Base-by-base conservation (phyloP, 2,113 vertebrate genomes). In the Cettia cetti region DNA sequence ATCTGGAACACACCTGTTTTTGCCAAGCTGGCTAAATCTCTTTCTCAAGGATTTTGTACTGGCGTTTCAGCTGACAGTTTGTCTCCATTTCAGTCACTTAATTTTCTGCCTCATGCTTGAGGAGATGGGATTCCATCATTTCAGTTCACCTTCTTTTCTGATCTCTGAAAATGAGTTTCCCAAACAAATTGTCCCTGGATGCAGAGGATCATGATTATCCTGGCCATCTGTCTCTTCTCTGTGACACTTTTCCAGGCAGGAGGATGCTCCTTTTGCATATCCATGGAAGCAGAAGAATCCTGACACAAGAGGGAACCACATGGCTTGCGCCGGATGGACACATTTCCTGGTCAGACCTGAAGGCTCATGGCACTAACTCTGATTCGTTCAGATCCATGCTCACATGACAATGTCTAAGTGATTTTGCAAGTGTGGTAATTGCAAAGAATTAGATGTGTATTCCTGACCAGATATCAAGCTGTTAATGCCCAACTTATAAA, bases 1-100 rank as follows among this genome's bases (percentile, higher is more conserved):
- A 88, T 94, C 88, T 95, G 92, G 85, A 89, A 78, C 33, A 53
- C 90, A 90, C 82, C 88, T 90, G 71, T 70, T 88, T 94, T 88
- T 93, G 85, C 94, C 94, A 96, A 86, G 50, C 72, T 93, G 87
- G 79, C 71, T 86, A 44, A 40, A 56, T 49, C 68, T 63, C 68
- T 78, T 74, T 92, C 63, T 27, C 68, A 31, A 30, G 82, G 89
- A 85, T 87, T 94, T 87, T 47, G 42, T 39, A 12, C 33, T 77
- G 84, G 54, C 39, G n/a, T 77, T 94, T 77, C 66, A 63, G 63
- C 71, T 86, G 90, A 74, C 75, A 50, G 37, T 89, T 94, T 89
- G 37, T 70, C 70, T 85, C 50, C 27, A 49, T 85, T 92, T 80
- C 70, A 77, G 53, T 82, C 72, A 20, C 57, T 94, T 79, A 37